A percentile compares a stretch with the other conserved stretches of the same genome.
Conservation (phyloP, 2,888 invertebrate genomes). For the Epicampocera succincta region DNA sequence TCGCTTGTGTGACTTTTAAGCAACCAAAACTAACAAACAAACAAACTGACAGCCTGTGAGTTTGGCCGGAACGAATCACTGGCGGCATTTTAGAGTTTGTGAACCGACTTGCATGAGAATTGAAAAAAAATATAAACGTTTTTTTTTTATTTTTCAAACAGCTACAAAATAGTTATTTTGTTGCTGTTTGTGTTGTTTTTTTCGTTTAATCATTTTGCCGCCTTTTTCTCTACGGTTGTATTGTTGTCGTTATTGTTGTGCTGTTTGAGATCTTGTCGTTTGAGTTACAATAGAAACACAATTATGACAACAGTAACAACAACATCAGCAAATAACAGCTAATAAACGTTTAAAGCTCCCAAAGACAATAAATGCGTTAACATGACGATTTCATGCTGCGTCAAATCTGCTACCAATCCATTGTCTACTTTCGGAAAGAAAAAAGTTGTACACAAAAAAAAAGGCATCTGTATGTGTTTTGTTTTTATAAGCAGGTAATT, state of each 20-base stretch:
- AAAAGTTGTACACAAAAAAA: too few species aligned
- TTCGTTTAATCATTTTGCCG: slow-evolving; percentile 37
- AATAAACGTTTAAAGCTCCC: slow-evolving; percentile 53
- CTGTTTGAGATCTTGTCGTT: slow-evolving; percentile 32
- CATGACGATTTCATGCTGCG: slow-evolving; percentile 69
- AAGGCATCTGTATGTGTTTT: slow-evolving; percentile 70
- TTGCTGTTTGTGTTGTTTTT: slow-evolving; percentile 20
- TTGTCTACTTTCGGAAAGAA: slow-evolving; percentile 63
- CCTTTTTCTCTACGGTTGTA: slow-evolving; percentile 40
- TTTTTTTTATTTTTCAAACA: slow-evolving; percentile 1
- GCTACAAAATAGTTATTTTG: slow-evolving; percentile 55
- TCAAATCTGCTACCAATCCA: slow-evolving; percentile 64
- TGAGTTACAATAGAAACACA: slow-evolving; percentile 20
- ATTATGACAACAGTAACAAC: slow-evolving; percentile 8
- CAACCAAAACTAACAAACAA: slow-evolving; percentile 49
- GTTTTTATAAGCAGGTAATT: slow-evolving; percentile 51
- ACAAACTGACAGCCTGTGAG: slow-evolving; percentile 48
- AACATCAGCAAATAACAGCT: slow-evolving; percentile 32
- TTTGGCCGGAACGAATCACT: slow-evolving; percentile 53
- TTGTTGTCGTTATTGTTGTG: slow-evolving; percentile 6
- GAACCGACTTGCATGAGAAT: slow-evolving; percentile 18
- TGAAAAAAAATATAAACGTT: slow-evolving; percentile 1
- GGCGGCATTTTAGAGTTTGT: slow-evolving; percentile 63
- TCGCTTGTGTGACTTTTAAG: slow-evolving; percentile 38
- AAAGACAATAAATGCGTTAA: slow-evolving; percentile 77